Conservation (phyloP, 1,140 invertebrate genomes). For the Drosophila prosaltans region DNA sequence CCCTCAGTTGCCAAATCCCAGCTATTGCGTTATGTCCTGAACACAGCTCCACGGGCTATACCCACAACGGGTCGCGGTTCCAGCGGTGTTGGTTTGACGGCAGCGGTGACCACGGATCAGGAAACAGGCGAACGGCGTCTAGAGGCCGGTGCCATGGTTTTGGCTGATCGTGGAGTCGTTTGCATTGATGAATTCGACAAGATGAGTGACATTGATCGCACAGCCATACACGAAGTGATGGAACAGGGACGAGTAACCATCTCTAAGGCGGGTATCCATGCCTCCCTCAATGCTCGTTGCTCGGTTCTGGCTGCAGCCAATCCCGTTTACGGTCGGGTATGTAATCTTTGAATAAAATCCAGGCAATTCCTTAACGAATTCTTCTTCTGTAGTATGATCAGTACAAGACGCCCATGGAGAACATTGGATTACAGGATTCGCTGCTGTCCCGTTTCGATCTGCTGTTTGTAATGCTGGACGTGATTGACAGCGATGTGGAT, state of each 20-base stretch:
- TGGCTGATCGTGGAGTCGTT: slow-evolving; percentile 98
- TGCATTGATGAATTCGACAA: slow-evolving; percentile 99
- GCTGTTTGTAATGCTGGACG: slow-evolving; percentile 98
- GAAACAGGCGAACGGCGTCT: slow-evolving; percentile 95
- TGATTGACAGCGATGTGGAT: slow-evolving; percentile 95
- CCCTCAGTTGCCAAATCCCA: slow-evolving; percentile 99
- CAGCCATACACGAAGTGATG: slow-evolving; percentile 99
- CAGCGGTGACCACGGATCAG: slow-evolving; percentile 97
- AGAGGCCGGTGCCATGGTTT: slow-evolving; percentile 99
- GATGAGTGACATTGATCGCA: slow-evolving; percentile 99
- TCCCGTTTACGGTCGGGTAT: slow-evolving; percentile 98
- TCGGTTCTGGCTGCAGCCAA: slow-evolving; percentile 99
- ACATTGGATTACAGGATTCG: slow-evolving; percentile 99
- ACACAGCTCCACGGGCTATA: slow-evolving; percentile 97
- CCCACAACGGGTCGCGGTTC: slow-evolving; percentile 98
- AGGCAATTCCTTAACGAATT: not conserved
- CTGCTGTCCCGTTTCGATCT: slow-evolving; percentile 99
- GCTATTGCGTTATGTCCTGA: slow-evolving; percentile 96
- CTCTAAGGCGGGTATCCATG: slow-evolving; percentile 99
- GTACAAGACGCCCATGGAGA: slow-evolving; percentile 99
- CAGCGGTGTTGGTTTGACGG: slow-evolving; percentile 98
- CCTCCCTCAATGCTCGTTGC: slow-evolving; percentile 98
- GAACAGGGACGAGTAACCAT: slow-evolving; percentile 98
- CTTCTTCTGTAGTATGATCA: slow-evolving; percentile 93
- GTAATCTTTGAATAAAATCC: slow-evolving; percentile 39